Conservation (phyloP, 2,797 vertebrate genomes). For the Micromesistius poutassou region DNA sequence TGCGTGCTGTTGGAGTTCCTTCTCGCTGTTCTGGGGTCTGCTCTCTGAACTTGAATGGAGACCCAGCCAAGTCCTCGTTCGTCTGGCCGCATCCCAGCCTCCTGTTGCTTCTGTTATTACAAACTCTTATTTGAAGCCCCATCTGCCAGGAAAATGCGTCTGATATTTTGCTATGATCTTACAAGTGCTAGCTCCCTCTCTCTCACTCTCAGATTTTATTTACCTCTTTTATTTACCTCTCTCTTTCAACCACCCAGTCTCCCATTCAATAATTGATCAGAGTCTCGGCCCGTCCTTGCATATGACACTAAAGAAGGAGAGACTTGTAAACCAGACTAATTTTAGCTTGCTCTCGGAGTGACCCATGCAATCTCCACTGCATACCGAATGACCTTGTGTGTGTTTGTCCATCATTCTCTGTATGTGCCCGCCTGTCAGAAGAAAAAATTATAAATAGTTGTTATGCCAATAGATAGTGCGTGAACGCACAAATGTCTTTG, state of each 20-base stretch:
- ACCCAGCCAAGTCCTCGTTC: not conserved
- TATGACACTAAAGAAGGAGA: conserved; percentile 62
- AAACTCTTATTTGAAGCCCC: not conserved
- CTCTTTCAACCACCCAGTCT: not conserved
- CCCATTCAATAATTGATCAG: conserved; percentile 17
- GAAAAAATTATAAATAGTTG: not conserved
- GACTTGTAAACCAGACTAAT: conserved; percentile 63
- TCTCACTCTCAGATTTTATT: not conserved
- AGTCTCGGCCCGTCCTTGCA: conserved; percentile 37
- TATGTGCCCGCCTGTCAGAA: conserved; percentile 21
- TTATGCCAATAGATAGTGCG: not conserved
- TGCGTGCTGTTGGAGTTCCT: not conserved
- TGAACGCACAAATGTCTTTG: not conserved
- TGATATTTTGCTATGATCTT: not conserved
- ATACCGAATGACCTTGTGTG: conserved; percentile 27
- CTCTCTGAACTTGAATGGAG: not conserved
- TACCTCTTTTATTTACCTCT: not conserved
- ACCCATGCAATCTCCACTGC: conserved; percentile 28
- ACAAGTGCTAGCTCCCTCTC: not conserved
- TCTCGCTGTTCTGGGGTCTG: not conserved
- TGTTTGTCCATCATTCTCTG: not conserved
- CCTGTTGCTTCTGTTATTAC: not conserved
- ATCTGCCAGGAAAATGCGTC: not conserved
- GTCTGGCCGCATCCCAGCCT: not conserved
- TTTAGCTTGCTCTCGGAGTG: conserved; percentile 51